Evolutionary conservation across 2,113 vertebrate genomes (phyloP), one percentile per base, ranked within the genome.

Genomic region (Ptychochromis oligacanthus): DNA sequence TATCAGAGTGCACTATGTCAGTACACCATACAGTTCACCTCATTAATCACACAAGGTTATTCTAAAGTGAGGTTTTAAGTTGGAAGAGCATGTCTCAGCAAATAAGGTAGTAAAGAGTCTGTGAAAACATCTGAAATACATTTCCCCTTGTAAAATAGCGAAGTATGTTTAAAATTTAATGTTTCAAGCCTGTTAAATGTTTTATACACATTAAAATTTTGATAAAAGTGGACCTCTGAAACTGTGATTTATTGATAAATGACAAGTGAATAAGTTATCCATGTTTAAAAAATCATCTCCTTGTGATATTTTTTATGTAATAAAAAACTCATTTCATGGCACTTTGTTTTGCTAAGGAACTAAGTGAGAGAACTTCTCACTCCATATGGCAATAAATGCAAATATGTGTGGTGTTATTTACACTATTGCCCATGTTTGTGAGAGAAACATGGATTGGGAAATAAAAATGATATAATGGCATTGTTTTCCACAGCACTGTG

Each of bases 1-100:
- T 75, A 79, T 89, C 79, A 74, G 43, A 90, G 91, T 76, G 81
- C 84, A 77, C 60, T 28, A 17, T 91, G 85, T 83, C 81, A 67
- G 75, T 67, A 74, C 84, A 86, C 62, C 49, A 65, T 26, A 61
- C 64, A 81, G 82, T 84, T 90, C 84, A 81, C 70, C 86, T 85
- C 88, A 91, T 94, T 92, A 91, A 91, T 91, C 93, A 94, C 61
- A 60, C 89, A 93, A 91, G 85, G 91, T 92, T 87, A 82, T 80
- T 79, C 67, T 62, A 76, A 81, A 82, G 55, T n/a, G 59, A 54
- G 31, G 34, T 84, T 77, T 75, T 15, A 82, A 81, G 38, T 77
- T 81, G 43, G 24, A 82, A 78, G 64, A 80, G 58, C 13, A 18
- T 70, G 36, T 64, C 79, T 75, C 26, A 36, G 57, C 81, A 82